phyloP scores from a whole-genome alignment of 2,888 invertebrate genomes.

The Cyclophora punctaria region DNA sequence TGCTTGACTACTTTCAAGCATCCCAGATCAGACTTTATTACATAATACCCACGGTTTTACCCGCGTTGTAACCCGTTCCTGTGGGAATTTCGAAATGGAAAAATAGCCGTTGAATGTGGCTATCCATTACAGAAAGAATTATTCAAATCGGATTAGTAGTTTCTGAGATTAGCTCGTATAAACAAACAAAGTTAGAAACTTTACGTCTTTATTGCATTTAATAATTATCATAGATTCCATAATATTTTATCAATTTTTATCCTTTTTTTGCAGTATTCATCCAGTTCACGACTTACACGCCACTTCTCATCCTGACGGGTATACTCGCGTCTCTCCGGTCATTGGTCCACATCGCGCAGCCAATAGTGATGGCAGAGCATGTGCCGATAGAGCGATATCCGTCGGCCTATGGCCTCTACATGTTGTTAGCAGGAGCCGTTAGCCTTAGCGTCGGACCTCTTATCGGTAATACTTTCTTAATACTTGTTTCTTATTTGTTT shows the following conservation, averaged over 20 bases:
- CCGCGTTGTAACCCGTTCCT: no score
- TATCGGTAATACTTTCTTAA: conserved; percentile 64
- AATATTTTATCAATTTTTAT: neutral
- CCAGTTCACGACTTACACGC: conserved; percentile 68
- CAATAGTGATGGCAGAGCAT: conserved; percentile 79
- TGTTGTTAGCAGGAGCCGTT: conserved; percentile 76
- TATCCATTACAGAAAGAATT: no score
- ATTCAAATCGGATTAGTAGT: no score
- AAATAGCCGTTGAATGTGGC: no score
- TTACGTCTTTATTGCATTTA: neutral
- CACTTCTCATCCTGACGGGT: conserved; percentile 67
- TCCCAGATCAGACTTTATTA: no score
- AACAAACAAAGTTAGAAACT: no score
- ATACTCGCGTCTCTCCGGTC: conserved; percentile 75
- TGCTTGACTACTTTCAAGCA: no score
- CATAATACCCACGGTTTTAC: neutral
- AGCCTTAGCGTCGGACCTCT: conserved; percentile 76
- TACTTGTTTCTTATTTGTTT: neutral
- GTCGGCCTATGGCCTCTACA: conserved; percentile 79
- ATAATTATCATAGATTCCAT: neutral
- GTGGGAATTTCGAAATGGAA: no score
- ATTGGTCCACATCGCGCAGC: conserved; percentile 77
- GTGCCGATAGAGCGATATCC: conserved; percentile 77
- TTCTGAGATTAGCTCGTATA: no score
- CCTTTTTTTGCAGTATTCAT: conserved; percentile 69